Evolutionary conservation across 2,797 vertebrate species (phyloP).

Genomic region (Glossophaga mutica): DNA sequence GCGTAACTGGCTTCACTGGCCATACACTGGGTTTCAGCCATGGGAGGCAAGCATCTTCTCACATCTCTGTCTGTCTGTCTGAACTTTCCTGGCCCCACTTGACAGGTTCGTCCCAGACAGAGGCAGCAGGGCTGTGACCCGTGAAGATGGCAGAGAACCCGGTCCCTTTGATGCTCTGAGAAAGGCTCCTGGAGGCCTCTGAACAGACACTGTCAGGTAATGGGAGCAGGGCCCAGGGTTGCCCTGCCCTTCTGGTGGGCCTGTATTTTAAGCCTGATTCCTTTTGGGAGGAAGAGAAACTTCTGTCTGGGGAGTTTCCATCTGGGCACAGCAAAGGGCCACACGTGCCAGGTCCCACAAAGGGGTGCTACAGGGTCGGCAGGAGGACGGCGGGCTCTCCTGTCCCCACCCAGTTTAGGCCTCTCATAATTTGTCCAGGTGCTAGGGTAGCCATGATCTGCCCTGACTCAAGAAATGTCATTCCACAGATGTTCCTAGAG

Average conservation of each 20-base stretch:
- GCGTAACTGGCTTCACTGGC: neutral
- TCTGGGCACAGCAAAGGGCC: neutral
- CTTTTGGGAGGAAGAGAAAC: neutral
- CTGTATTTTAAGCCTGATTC: neutral
- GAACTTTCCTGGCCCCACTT: neutral
- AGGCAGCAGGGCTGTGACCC: neutral
- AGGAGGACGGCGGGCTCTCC: neutral
- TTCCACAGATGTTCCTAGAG: neutral
- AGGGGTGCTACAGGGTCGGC: neutral
- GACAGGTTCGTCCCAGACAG: neutral
- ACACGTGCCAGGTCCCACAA: neutral
- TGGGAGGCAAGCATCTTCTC: neutral
- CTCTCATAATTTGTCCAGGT: neutral
- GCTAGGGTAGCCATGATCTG: neutral
- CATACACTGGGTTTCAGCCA: neutral
- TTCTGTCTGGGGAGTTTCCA: too few relatives aligned
- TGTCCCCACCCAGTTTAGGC: too few relatives aligned
- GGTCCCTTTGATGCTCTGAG: neutral
- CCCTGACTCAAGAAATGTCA: neutral
- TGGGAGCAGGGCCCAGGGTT: neutral
- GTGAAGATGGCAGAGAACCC: neutral
- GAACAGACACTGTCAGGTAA: neutral
- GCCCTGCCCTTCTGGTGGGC: neutral
- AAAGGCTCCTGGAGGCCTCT: neutral
- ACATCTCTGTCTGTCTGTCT: neutral